Percentiles rank a stretch among this genome's conserved stretches.
Evolutionary conservation across 2,113 vertebrate species (phyloP).

Genomic region (Grallaria varia): DNA sequence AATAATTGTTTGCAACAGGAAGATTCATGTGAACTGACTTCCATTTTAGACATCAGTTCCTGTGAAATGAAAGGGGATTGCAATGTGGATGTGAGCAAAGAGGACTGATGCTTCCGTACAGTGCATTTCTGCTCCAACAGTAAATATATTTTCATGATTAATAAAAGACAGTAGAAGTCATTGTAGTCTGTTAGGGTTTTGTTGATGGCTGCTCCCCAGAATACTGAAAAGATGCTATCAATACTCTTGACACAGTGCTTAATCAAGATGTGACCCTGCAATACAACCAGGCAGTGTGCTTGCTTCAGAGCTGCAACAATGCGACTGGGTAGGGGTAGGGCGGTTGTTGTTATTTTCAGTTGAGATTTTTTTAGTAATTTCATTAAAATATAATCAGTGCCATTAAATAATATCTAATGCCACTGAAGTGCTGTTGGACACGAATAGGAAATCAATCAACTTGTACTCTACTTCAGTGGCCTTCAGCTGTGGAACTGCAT

Average conservation of each 20-base stretch:
- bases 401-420: conserved; percentile 50
- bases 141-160: conserved; percentile 33
- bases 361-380: background rate
- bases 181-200: background rate
- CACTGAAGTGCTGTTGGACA: conserved; percentile 17
- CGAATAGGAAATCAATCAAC: conserved; percentile 65
- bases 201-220: conserved; percentile 19
- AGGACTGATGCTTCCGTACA: background rate
- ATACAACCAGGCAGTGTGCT: conserved; percentile 11
- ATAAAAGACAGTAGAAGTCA: background rate
- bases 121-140: background rate
- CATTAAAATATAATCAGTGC: conserved; percentile 60
- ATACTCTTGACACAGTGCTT: conserved; percentile 66
- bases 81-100: background rate
- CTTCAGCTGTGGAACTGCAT: background rate
- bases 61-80: conserved; percentile 12
- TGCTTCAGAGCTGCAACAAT: conserved; percentile 5
- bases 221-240: conserved; percentile 41
- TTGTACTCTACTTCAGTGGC: conserved; percentile 47
- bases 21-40: conserved; percentile 58
- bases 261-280: conserved; percentile 64
- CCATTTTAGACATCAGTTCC: conserved; percentile 50
- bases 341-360: background rate
- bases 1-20: conserved; percentile 52
- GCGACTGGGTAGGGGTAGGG: background rate